phyloP scores from a whole-genome alignment of 2,113 vertebrate species.

The Urocitellus parryii region DNA sequence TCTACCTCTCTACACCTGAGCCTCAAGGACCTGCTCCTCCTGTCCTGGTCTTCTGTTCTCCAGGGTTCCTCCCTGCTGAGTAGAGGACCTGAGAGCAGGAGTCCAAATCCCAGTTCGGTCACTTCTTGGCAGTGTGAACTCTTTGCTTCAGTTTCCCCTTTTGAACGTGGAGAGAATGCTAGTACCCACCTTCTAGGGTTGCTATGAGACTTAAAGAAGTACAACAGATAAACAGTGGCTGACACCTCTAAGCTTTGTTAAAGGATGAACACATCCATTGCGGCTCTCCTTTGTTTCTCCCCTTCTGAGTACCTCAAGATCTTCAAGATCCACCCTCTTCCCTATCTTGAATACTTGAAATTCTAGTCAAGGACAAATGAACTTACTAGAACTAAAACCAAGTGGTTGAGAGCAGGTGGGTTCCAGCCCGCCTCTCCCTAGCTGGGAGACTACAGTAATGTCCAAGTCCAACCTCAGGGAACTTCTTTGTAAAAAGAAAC shows the following conservation, averaged over 20 bases:
- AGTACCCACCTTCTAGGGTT: neutral
- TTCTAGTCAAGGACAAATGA: neutral
- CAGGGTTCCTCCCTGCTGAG: neutral
- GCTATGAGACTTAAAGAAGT: neutral
- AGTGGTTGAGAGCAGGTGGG: neutral
- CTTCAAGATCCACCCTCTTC: no score
- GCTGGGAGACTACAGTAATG: neutral
- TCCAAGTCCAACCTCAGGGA: neutral
- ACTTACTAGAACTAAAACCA: neutral
- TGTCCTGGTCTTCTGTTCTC: neutral
- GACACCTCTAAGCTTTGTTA: neutral
- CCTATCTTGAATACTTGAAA: no score
- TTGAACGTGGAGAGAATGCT: neutral
- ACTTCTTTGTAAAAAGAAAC: neutral
- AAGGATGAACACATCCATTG: no score
- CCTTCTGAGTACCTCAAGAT: no score
- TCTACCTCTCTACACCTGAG: neutral
- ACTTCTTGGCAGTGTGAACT: neutral
- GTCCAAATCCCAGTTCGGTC: neutral
- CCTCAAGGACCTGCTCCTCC: neutral
- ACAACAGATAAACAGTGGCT: neutral
- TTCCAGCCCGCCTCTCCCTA: neutral
- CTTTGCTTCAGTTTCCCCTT: slow-evolving; percentile 13
- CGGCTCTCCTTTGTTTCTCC: no score
- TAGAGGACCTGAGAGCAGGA: neutral